Evolutionary conservation across 2,888 invertebrate species (phyloP).

Genomic region (Ptychoptera contaminata): DNA sequence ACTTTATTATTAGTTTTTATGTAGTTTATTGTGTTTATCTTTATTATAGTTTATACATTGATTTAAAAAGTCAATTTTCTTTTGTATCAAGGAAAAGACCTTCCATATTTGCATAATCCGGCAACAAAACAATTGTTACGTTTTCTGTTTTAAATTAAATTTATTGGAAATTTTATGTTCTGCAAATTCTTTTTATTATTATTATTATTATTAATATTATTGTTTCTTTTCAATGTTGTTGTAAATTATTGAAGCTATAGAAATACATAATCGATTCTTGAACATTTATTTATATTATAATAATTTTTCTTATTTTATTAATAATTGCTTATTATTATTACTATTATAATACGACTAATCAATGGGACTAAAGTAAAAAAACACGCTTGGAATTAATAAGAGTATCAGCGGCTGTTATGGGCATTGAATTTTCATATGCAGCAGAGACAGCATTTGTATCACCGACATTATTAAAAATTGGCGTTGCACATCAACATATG

Average conservation of each 20-base stretch:
- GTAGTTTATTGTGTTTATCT: neutral
- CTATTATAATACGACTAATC: no score
- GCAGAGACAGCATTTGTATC: constrained; percentile 96
- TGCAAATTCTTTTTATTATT: no score
- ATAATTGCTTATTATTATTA: constrained; percentile 14
- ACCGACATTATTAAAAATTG: constrained; percentile 82
- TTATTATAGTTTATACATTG: neutral
- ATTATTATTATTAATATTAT: neutral
- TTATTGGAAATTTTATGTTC: no score
- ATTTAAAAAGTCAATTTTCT: neutral
- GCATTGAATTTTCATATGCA: constrained; percentile 94
- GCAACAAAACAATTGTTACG: no score
- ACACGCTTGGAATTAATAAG: constrained; percentile 65
- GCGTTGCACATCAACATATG: constrained; percentile 86
- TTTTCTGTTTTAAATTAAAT: no score
- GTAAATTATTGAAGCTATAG: neutral
- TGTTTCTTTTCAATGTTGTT: constrained; percentile 11
- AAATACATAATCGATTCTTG: neutral
- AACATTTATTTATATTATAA: neutral
- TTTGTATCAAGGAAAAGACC: no score
- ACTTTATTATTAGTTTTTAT: no score
- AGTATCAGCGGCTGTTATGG: constrained; percentile 90
- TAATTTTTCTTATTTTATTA: constrained; percentile 1
- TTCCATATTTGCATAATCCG: no score
- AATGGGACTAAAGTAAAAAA: constrained; percentile 50